Evolutionary conservation across 2,888 invertebrate species (phyloP).

Genomic region (Hymenopus coronatus): DNA sequence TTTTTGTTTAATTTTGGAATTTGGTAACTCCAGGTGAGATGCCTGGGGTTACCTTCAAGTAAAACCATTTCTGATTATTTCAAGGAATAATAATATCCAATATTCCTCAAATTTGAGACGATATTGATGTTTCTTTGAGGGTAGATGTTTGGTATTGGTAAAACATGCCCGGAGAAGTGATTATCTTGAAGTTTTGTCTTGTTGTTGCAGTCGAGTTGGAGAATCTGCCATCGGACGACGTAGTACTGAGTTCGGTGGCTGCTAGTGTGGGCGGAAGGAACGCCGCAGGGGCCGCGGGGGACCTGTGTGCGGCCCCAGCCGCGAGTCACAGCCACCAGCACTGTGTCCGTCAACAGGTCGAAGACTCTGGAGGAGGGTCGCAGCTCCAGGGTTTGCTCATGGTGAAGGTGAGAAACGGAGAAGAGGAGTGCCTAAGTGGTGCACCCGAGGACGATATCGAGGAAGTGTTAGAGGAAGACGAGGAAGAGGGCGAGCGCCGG

Average conservation of each 20-base stretch:
- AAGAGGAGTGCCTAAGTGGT: background rate
- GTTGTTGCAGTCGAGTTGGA: constrained; percentile 46
- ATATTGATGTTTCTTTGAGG: too few species aligned
- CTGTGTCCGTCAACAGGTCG: background rate
- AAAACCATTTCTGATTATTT: too few species aligned
- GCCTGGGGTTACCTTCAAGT: too few species aligned
- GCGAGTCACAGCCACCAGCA: constrained; percentile 43
- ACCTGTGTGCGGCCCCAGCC: constrained; percentile 34
- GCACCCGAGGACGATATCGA: background rate
- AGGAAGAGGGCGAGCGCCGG: background rate
- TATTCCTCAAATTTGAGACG: too few species aligned
- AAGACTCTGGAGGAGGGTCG: background rate
- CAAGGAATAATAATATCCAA: too few species aligned
- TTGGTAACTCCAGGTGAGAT: too few species aligned
- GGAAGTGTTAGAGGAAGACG: background rate
- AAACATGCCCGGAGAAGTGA: too few species aligned
- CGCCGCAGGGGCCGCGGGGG: constrained; percentile 30
- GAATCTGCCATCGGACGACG: constrained; percentile 38
- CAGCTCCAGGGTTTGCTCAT: constrained; percentile 10
- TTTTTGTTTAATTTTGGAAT: too few species aligned
- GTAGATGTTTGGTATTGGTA: too few species aligned
- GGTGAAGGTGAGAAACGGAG: constrained; percentile 9
- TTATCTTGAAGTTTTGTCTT: too few species aligned
- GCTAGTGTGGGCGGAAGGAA: constrained; percentile 36
- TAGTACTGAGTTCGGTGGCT: constrained; percentile 40